A percentile compares a stretch with the other conserved stretches of the same genome.
These are phyloP conservation scores for Trogon melanurus DNA, from an alignment of 2,113 vertebrate genomes.

Conservation along the genomic window DNA sequence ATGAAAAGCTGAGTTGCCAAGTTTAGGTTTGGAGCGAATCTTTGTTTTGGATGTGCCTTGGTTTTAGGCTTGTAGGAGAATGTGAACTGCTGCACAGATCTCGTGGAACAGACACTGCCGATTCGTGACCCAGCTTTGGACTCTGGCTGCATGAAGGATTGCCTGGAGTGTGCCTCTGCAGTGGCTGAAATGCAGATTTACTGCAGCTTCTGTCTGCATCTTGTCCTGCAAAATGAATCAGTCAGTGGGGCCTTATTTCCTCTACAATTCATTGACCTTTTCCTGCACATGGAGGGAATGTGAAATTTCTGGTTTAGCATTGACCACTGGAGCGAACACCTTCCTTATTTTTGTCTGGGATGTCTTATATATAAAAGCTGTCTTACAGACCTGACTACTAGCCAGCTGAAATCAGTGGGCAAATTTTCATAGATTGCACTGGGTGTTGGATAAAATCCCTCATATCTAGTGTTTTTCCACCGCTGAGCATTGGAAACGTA, in stretches of 20 bases:
- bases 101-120: neutral
- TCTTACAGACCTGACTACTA: neutral
- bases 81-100: neutral
- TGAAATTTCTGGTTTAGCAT: neutral
- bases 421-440: neutral
- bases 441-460: neutral
- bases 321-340: neutral
- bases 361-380: neutral
- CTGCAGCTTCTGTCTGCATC: neutral
- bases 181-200: constrained; percentile 11
- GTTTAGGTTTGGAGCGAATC: neutral
- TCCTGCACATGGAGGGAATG: neutral
- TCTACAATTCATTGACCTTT: neutral
- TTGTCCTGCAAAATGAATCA: neutral
- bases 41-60: neutral
- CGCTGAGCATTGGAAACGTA: neutral
- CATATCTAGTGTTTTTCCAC: neutral
- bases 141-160: neutral
- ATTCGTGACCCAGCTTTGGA: neutral
- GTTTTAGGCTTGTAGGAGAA: neutral
- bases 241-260: neutral
- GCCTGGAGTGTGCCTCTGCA: neutral
- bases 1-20: neutral
- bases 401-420: neutral
- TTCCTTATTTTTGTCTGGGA: neutral